Base-by-base conservation (phyloP, 1,140 invertebrate genomes). In the Caerostris extrusa region DNA sequence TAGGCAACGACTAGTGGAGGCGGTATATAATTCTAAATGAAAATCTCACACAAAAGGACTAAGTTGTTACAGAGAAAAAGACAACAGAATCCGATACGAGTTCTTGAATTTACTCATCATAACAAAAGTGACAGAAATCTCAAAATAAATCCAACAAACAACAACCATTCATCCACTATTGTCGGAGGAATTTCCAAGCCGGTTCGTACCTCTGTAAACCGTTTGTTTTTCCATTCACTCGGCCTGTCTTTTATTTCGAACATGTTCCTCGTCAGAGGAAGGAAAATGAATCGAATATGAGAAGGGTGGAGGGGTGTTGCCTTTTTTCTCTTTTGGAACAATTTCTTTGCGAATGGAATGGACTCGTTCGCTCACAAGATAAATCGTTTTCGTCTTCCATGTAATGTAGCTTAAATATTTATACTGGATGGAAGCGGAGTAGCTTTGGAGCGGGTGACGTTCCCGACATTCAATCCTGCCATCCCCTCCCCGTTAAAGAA, bases 221-320 rank as follows among this genome's bases (percentile, higher is more conserved):
- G 61, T 67, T 67, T 67, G 61, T n/a, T 67, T 67, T 67, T 67
- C 61, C 14, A 67, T 67, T 67, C 61, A 67, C 12, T 67, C n/a
- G n/a, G 61, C 61, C n/a, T 67, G 61, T 67, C 61, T 67, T n/a
- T 67, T 12, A 14, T 67, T 67, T n/a, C 61, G 14, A 67, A 67
- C 61, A 67, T 67, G 61, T 12, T 67, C 1, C 10, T 7, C 61
- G 61, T 67, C 61, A 6, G 61, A 12, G 61, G 61, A 67, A 67
- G n/a, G 61, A 67, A 67, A 67, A 67, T 67, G 61, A 67, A 67
- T 67, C 61, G 61, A 67, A 67, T 67, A 67, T 67, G 61, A 67
- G 61, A 67, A 2, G 34, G 34, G 34, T 0, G 34, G 34, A 34
- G 34, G 34, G 34, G 0, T 34, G 34, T n/a, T n/a, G n/a, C n/a